Evolutionary conservation across 2,888 invertebrate species (phyloP).

Genomic region (Timandra comae): DNA sequence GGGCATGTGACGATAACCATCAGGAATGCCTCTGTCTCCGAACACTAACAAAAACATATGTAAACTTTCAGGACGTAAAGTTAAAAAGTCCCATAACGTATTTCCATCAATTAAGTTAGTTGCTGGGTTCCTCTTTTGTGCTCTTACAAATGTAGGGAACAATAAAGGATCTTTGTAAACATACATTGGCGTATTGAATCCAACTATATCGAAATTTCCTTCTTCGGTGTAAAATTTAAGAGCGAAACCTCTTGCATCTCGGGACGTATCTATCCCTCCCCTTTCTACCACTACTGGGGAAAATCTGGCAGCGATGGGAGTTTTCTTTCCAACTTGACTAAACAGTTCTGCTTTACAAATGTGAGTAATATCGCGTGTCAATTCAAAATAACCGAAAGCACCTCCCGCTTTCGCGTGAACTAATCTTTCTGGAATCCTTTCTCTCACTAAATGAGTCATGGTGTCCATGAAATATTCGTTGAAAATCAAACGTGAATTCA

Average conservation of each 20-base stretch:
- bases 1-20: slow-evolving; percentile 93
- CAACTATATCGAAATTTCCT: slow-evolving; percentile 92
- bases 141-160: slow-evolving; percentile 94
- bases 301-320: slow-evolving; percentile 85
- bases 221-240: slow-evolving; percentile 94
- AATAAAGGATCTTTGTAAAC: slow-evolving; percentile 90
- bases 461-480: slow-evolving; percentile 86
- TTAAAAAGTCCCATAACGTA: slow-evolving; percentile 95
- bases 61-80: slow-evolving; percentile 87
- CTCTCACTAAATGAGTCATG: slow-evolving; percentile 86
- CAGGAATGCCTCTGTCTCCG: slow-evolving; percentile 91
- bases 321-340: slow-evolving; percentile 82
- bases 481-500: slow-evolving; percentile 85
- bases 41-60: slow-evolving; percentile 90
- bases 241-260: slow-evolving; percentile 93
- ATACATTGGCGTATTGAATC: slow-evolving; percentile 92
- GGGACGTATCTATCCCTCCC: slow-evolving; percentile 89
- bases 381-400: slow-evolving; percentile 90
- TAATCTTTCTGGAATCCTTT: slow-evolving; percentile 93
- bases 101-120: slow-evolving; percentile 90
- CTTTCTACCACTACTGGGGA: slow-evolving; percentile 89
- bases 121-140: slow-evolving; percentile 93
- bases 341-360: slow-evolving; percentile 86
- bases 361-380: slow-evolving; percentile 86
- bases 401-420: slow-evolving; percentile 95